Base-by-base conservation (phyloP, 2,797 vertebrate genomes). In the Champsocephalus esox region DNA sequence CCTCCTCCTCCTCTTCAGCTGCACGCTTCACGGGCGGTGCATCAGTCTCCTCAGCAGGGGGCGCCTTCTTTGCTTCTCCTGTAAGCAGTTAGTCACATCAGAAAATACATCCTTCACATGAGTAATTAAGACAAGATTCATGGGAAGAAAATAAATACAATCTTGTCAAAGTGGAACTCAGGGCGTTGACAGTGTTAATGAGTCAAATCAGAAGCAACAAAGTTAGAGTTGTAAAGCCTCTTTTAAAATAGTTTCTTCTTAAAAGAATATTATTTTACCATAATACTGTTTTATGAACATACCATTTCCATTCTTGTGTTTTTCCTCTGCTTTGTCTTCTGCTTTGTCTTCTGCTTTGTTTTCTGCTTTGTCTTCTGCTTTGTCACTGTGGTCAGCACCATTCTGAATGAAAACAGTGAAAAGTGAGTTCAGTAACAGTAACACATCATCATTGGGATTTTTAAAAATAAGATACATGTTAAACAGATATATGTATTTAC, bases 11-110 rank as follows among this genome's bases (percentile, higher is more conserved):
- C 83, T 96, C 94, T 17, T 96, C 96, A 66, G 95, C 96, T 52
- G 95, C 92, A 81, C 96, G 96, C 89, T 96, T 96, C 85, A 93
- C 95, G 19, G 95, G 92, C 87, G 92, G 92, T 84, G 86, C 94
- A 32, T 96, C 95, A 60, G 88, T 89, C 78, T 95, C 89, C 62
- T 93, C 94, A 84, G 91, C 93, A 84, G 92, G 94, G 85, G 93
- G 94, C 88, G 93, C 92, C 77, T 92, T 88, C 74, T 94, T 94
- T 70, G 79, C 93, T 4, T 94, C 89, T 55, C 66, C 94, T 94
- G 80, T 28, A 76, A 74, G 46, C 64, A 87, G 74, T 69, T 73
- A 45, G 38, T 48, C 60, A 82, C 54, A 79, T 88, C 5, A 86
- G 61, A 82, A 80, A 73, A 70, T n/a, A 34, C 21, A 81, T 65